Conservation (phyloP, 2,113 vertebrate species). For the Antennarius striatus region DNA sequence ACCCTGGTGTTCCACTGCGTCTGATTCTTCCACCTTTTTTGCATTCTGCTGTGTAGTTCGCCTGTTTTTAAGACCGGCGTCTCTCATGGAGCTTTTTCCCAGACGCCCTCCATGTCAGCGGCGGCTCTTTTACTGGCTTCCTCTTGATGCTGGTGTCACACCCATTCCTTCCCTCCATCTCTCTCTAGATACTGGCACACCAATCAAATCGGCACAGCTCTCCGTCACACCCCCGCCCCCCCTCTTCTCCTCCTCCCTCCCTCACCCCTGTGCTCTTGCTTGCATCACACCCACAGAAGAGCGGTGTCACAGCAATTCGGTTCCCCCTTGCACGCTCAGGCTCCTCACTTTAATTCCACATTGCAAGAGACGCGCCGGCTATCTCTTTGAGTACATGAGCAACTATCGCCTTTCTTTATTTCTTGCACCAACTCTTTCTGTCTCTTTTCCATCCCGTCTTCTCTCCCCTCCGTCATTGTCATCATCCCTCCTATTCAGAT, state of each 20-base stretch:
- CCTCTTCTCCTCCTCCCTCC: neutral
- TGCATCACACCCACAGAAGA: slow-evolving; percentile 46
- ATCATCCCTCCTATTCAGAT: slow-evolving; percentile 76
- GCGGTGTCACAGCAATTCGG: slow-evolving; percentile 73
- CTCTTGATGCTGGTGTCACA: slow-evolving; percentile 37
- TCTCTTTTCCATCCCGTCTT: slow-evolving; percentile 44
- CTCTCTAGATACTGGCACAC: slow-evolving; percentile 52
- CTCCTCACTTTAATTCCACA: slow-evolving; percentile 66
- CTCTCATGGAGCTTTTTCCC: neutral
- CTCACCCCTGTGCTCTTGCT: slow-evolving; percentile 6
- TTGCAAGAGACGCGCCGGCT: slow-evolving; percentile 49
- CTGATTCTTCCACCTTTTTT: slow-evolving; percentile 14
- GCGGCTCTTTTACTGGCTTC: slow-evolving; percentile 46
- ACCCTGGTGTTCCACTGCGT: neutral
- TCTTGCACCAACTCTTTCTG: slow-evolving; percentile 22
- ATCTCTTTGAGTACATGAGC: slow-evolving; percentile 64
- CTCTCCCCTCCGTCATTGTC: slow-evolving; percentile 51
- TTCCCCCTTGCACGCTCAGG: slow-evolving; percentile 65
- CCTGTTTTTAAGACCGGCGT: neutral
- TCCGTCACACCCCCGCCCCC: slow-evolving; percentile 51
- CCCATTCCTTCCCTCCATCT: slow-evolving; percentile 53
- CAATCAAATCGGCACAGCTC: slow-evolving; percentile 62
- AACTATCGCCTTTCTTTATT: slow-evolving; percentile 17
- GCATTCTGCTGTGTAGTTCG: neutral
- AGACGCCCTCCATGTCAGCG: slow-evolving; percentile 25